Conservation (phyloP, 2,113 vertebrate genomes). For the Suricata suricatta region DNA sequence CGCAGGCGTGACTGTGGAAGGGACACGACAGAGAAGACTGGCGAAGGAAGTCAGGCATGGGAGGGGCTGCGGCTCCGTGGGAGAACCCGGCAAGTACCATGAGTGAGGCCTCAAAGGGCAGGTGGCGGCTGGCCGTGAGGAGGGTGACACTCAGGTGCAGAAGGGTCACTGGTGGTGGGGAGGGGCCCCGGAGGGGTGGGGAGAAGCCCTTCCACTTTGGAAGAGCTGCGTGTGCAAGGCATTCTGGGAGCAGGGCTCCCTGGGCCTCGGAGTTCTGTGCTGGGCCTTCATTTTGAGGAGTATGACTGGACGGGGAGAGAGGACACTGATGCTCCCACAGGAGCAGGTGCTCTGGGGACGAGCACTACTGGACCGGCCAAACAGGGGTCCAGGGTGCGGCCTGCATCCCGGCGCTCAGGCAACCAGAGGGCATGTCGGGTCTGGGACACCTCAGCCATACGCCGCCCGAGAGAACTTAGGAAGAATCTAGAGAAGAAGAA, state of each 20-base stretch:
- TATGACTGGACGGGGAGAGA: too few species aligned
- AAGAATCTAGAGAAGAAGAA: neutral
- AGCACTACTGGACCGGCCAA: neutral
- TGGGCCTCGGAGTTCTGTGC: neutral
- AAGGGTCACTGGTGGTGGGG: neutral
- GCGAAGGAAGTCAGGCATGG: neutral
- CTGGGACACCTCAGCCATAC: fast-evolving
- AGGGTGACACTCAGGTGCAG: neutral
- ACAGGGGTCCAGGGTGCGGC: neutral
- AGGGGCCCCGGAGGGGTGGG: neutral
- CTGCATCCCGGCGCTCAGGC: fast-evolving
- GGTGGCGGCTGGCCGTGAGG: neutral
- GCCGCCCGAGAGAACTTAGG: too few species aligned
- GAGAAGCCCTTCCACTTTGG: neutral
- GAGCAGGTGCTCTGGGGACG: neutral
- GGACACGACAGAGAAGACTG: neutral
- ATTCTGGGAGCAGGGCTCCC: fast-evolving
- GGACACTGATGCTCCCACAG: fast-evolving
- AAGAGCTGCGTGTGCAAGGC: neutral
- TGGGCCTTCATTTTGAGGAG: neutral
- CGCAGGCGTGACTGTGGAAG: neutral
- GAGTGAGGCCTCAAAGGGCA: neutral
- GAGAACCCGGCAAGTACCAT: neutral
- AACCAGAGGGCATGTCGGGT: fast-evolving
- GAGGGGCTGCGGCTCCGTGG: fast-evolving